Evolutionary conservation across 2,113 vertebrate species (phyloP).

Genomic region (Morphnarchus princeps): DNA sequence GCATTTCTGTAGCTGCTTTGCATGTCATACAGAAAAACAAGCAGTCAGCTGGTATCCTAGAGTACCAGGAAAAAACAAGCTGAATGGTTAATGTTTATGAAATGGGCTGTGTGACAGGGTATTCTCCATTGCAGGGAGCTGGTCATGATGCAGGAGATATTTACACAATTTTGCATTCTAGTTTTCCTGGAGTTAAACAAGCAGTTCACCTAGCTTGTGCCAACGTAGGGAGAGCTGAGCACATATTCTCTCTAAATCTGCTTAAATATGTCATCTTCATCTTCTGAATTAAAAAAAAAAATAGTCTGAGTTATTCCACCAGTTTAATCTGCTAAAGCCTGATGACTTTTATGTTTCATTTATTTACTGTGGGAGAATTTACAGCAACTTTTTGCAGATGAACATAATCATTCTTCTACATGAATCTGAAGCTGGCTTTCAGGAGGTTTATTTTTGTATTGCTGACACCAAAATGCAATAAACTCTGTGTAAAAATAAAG

Average conservation of each 20-base stretch:
- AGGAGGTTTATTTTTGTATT: slow-evolving; percentile 12
- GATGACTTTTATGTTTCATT: not conserved
- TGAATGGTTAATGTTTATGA: not conserved
- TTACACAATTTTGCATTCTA: not conserved
- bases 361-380: not conserved
- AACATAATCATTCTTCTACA: not conserved
- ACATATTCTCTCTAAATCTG: not conserved
- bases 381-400: not conserved
- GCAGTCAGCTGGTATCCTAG: not conserved
- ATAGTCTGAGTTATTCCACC: not conserved
- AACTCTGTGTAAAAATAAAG: slow-evolving; percentile 18
- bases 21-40: not conserved
- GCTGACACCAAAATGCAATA: slow-evolving; percentile 4
- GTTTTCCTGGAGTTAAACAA: not conserved
- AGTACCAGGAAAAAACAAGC: not conserved
- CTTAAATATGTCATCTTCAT: not conserved
- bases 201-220: not conserved
- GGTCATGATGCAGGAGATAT: rapidly evolving
- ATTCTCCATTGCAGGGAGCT: not conserved
- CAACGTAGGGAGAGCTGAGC: not conserved
- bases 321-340: not conserved
- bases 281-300: not conserved
- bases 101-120: not conserved
- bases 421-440: not conserved
- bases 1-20: not conserved